Base-by-base conservation (phyloP, 2,113 vertebrate genomes). In the Acrocephalus arundinaceus region DNA sequence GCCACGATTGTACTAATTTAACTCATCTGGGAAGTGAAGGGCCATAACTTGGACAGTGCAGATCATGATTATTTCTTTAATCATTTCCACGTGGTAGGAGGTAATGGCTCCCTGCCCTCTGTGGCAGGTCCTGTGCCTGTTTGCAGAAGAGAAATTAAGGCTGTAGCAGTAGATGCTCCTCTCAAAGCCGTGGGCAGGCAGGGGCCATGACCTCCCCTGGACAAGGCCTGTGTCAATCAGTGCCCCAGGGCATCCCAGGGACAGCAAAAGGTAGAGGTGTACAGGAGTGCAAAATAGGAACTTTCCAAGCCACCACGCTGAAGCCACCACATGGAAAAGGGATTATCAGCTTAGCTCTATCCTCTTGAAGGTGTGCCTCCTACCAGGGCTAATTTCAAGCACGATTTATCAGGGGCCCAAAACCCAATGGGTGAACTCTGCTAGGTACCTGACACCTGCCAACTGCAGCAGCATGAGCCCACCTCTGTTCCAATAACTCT, bases 1-100 rank as follows among this genome's bases (percentile, higher is more conserved):
- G 76, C 80, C 92, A 48, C 11, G 18, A n/a, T 77, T 81, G 89
- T 31, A 89, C 76, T 92, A 92, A 97, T 92, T 94, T 48, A 91
- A 71, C 91, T 84, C 76, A 48, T 89, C 80, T 84, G 86, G 89
- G 79, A 89, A 80, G 51, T 15, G 12, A 17, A 81, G 59, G 68
- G 43, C 80, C 51, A 43, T 86, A 74, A 90, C 59, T 63, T 75
- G 89, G 80, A 23, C 61, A 58, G 59, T 46, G 85, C 75, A 97
- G 67, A 80, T 55, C 28, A 58, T 19, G 17, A 61, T 79, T 81
- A 89, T 89, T 90, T 77, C 83, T 93, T 68, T 74, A 95, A 88
- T 93, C 43, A 80, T 80, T 59, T 83, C 63, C 83, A 88, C 21
- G 30, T 77, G 85, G 72, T 62, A 55, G 59, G 63, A 86, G 59